phyloP scores from a whole-genome alignment of 1,140 invertebrate species.

The Metaphire vulgaris region DNA sequence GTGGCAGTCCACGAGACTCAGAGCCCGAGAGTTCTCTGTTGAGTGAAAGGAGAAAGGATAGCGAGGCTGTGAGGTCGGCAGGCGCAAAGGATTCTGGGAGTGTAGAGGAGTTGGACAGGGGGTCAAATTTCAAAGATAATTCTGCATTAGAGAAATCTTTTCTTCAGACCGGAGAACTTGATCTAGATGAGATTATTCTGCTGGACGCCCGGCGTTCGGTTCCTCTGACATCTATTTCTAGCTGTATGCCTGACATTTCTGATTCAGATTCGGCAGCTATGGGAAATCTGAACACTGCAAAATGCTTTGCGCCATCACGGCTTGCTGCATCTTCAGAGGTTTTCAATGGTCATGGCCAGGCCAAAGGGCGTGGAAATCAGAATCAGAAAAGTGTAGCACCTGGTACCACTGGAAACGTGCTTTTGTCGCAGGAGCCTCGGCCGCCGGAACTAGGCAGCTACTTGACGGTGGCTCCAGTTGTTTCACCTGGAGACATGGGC shows the following conservation, averaged over 20 bases:
- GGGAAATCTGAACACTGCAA: neutral
- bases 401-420: neutral
- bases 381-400: neutral
- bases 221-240: too few relatives aligned
- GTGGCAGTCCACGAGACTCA: neutral
- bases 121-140: neutral
- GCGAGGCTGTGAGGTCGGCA: neutral
- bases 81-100: neutral
- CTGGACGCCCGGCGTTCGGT: neutral
- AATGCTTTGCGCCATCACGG: neutral
- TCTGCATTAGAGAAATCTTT: neutral
- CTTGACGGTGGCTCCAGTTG: neutral
- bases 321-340: neutral
- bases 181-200: neutral
- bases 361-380: neutral
- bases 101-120: neutral
- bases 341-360: neutral
- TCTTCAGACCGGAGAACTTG: neutral
- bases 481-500: neutral
- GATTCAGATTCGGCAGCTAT: neutral
- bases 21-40: neutral
- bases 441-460: neutral
- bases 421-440: neutral
- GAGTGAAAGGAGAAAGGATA: too few relatives aligned
- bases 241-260: too few relatives aligned